Conservation (phyloP, 2,113 vertebrate species). For the Bos indicus region DNA sequence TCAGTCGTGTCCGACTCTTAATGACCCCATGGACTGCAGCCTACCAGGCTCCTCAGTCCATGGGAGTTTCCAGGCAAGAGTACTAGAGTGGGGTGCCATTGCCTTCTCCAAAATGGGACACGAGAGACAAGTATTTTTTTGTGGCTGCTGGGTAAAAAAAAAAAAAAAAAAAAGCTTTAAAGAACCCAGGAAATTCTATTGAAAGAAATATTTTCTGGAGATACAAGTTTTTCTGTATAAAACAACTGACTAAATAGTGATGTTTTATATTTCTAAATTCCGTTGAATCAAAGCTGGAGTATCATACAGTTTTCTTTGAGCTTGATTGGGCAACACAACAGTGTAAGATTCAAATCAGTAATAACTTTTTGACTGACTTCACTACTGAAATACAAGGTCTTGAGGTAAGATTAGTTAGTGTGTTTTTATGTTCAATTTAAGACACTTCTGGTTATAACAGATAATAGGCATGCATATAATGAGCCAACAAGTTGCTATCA, state of each 20-base stretch:
- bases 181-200: not conserved
- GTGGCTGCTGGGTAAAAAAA: not conserved
- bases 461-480: not conserved
- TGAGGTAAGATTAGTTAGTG: not conserved
- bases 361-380: not conserved
- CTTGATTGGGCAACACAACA: not conserved
- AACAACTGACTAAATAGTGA: not conserved
- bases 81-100: too few species aligned
- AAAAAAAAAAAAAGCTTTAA: not conserved
- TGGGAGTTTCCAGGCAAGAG: too few species aligned
- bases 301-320: not conserved
- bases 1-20: too few species aligned
- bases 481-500: not conserved
- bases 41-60: too few species aligned
- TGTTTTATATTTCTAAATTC: not conserved
- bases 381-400: not conserved
- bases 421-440: not conserved
- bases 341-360: not conserved
- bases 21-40: too few species aligned
- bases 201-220: not conserved
- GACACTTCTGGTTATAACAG: not conserved
- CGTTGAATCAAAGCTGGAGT: not conserved
- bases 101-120: not conserved
- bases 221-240: not conserved
- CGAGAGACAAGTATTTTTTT: not conserved